Evolutionary conservation across 2,888 invertebrate species (phyloP), one percentile per base, ranked within the genome.

Genomic region (Orthosia gothica): DNA sequence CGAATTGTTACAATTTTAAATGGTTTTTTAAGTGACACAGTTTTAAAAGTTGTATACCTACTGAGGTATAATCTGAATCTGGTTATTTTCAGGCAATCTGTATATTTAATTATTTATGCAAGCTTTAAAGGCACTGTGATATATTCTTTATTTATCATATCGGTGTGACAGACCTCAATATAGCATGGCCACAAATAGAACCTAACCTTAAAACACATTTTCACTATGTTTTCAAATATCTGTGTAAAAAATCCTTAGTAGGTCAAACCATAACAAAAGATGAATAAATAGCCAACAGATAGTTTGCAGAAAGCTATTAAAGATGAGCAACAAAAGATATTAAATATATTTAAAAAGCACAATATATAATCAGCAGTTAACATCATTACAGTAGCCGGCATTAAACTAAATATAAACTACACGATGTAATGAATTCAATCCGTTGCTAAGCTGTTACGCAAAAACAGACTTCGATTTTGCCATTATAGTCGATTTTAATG

Each of bases 1-100:
- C 76, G 61, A 78, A 81, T 83, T 81, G 73, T 78, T 70, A 85
- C 79, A 72, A 73, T 69, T 76, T 78, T 68, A 69, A 78, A 77
- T 82, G 52, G 54, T 18, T 57, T 67, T 45, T 55, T 68, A 55
- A 52, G 40, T 79, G 69, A 73, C 45, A 82, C 12, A 63, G 58
- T 66, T 65, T 69, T 59, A 55, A 32, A 58, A 63, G 45, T 47
- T 47, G 3, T 32, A 15, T 63, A 32, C 32, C 32, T 32, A 32
- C 32, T 26, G 3, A 45, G 40, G 66, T 77, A 16, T 16, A 5
- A 5, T 26, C 20, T 13, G 7, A 32, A 45, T 50, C 0, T 26
- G 5, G 32, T 9, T n/a, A 54, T 23, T 47, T 32, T 54, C 16
- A 1, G 9, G 4, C 54, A 40, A 40, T 13, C 18, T 40, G 0